Percentiles rank a stretch among this genome's conserved stretches.
These are phyloP conservation scores for Limnephilus auricula DNA, from an alignment of 2,888 invertebrate species.

Conservation along the genomic window DNA sequence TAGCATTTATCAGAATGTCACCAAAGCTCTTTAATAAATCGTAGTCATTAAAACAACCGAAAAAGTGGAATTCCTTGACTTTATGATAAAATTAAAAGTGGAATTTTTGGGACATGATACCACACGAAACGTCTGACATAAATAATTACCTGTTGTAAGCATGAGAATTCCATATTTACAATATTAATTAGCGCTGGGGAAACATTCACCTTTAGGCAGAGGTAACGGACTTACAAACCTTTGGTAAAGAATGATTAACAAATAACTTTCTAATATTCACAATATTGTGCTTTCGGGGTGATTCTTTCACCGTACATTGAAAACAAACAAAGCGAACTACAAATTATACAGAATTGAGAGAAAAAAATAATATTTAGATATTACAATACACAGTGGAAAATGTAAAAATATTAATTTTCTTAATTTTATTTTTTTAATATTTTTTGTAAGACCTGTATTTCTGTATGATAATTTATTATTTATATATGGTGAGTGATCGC, in stretches of 20 bases:
- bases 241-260: neutral
- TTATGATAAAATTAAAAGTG: neutral
- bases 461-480: neutral
- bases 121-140: slow-evolving; percentile 33
- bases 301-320: too few relatives aligned
- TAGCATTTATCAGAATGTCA: neutral
- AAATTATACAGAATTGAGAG: neutral
- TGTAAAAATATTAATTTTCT: too few relatives aligned
- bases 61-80: slow-evolving; percentile 12
- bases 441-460: neutral
- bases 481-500: slow-evolving; percentile 4
- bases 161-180: slow-evolving; percentile 39
- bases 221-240: neutral
- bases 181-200: neutral
- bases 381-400: too few relatives aligned
- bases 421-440: too few relatives aligned
- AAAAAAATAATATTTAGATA: too few relatives aligned
- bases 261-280: neutral
- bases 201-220: neutral
- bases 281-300: neutral
- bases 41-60: neutral
- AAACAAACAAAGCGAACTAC: too few relatives aligned
- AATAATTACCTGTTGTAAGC: slow-evolving; percentile 51
- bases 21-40: slow-evolving; percentile 23
- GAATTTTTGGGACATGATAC: slow-evolving; percentile 8